Percentiles rank a stretch among this genome's conserved stretches.
Evolutionary conservation across 2,113 vertebrate species (phyloP).

Genomic region (Anthoscopus minutus): DNA sequence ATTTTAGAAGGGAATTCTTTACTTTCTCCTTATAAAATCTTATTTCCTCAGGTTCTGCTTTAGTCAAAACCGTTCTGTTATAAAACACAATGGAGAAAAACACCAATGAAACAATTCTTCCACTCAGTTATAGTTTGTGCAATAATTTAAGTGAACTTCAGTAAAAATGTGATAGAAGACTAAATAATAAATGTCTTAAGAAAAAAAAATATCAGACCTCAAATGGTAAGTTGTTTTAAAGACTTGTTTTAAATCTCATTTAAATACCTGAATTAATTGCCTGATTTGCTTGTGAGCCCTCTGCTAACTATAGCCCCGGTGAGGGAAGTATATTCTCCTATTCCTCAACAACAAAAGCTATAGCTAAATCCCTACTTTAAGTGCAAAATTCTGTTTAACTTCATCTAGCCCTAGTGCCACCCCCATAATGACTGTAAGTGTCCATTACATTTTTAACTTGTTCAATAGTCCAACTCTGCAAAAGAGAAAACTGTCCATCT

Average conservation of each 20-base stretch:
- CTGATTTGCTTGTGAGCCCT: not conserved
- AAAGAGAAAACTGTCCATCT: not conserved
- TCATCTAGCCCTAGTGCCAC: not conserved
- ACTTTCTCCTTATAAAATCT: not conserved
- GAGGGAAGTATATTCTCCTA: not conserved
- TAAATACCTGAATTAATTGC: not conserved
- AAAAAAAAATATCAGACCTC: not conserved
- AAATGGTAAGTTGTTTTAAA: not conserved
- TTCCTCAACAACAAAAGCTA: not conserved
- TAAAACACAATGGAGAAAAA: not conserved
- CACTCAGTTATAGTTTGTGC: not conserved
- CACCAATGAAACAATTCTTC: not conserved
- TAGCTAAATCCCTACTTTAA: not conserved
- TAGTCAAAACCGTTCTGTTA: not conserved
- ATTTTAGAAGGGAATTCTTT: not conserved
- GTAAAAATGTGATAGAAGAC: not conserved
- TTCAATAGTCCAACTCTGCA: not conserved
- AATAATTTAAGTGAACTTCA: not conserved
- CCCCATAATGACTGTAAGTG: not conserved
- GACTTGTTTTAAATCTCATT: not conserved
- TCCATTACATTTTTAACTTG: not conserved
- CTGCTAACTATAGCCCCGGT: not conserved
- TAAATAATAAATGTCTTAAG: not conserved
- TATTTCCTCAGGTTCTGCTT: not conserved
- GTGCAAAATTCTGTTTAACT: not conserved